phyloP scores from a whole-genome alignment of 2,797 vertebrate species.

The Cossypha caffra region DNA sequence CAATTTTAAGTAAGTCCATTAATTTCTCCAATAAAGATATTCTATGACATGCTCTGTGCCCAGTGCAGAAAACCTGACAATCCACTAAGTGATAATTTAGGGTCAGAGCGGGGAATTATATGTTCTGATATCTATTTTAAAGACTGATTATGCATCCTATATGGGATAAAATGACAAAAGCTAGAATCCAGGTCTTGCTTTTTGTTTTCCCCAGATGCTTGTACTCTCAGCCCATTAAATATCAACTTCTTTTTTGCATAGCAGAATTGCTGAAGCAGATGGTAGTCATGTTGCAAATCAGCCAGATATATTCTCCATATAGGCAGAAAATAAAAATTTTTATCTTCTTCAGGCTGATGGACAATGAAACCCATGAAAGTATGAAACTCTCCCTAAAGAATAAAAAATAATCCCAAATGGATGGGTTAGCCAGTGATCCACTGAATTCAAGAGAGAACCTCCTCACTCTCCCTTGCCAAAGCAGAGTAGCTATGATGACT shows the following conservation, averaged over 20 bases:
- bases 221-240: background rate
- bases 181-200: background rate
- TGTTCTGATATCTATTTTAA: background rate
- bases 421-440: background rate
- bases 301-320: background rate
- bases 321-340: background rate
- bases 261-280: background rate
- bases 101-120: background rate
- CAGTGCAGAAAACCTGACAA: background rate
- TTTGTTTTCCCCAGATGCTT: background rate
- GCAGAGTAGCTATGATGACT: background rate
- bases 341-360: background rate
- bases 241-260: background rate
- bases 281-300: background rate
- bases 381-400: background rate
- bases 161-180: background rate
- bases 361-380: background rate
- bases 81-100: background rate
- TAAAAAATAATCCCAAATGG: background rate
- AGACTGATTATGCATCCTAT: background rate
- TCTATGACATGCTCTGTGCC: background rate
- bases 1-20: background rate
- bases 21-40: background rate
- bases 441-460: background rate
- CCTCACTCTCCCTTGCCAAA: background rate